Percentiles rank a stretch among this genome's conserved stretches.
phyloP scores from a whole-genome alignment of 2,113 vertebrate species.

The Ahaetulla prasina region DNA sequence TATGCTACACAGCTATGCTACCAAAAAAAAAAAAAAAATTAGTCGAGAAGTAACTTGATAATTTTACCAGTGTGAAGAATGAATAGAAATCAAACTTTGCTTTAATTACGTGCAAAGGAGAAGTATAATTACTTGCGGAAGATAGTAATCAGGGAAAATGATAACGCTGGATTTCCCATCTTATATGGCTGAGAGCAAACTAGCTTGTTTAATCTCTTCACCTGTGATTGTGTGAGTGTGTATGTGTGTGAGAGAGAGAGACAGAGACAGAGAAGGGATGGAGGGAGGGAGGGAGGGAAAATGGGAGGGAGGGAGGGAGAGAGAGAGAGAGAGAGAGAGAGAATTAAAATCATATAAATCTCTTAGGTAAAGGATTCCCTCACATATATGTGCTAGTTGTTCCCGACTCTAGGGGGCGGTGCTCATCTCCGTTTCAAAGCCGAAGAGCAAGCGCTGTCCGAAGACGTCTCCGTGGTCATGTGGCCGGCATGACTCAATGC shows the following conservation, averaged over 20 bases:
- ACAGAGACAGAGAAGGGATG: no score
- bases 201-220: conserved; percentile 66
- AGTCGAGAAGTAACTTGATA: conserved; percentile 77
- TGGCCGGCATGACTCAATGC: no score
- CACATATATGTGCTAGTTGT: no score
- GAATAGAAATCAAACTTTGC: conserved; percentile 69
- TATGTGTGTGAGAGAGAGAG: neutral
- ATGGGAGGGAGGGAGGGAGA: neutral
- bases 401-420: no score
- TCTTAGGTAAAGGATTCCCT: no score
- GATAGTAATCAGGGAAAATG: conserved; percentile 70
- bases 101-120: conserved; percentile 74
- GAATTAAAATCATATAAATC: conserved; percentile 53
- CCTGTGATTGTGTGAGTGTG: conserved; percentile 33
- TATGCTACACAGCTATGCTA: conserved; percentile 68
- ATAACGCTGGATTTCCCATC: conserved; percentile 65
- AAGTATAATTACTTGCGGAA: conserved; percentile 73
- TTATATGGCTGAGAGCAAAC: conserved; percentile 63
- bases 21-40: conserved; percentile 76
- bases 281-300: neutral
- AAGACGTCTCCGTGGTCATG: no score
- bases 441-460: no score
- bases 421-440: no score
- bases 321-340: no score
- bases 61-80: conserved; percentile 70